Conservation (phyloP, 2,888 invertebrate species). For the Nomada fabriciana region DNA sequence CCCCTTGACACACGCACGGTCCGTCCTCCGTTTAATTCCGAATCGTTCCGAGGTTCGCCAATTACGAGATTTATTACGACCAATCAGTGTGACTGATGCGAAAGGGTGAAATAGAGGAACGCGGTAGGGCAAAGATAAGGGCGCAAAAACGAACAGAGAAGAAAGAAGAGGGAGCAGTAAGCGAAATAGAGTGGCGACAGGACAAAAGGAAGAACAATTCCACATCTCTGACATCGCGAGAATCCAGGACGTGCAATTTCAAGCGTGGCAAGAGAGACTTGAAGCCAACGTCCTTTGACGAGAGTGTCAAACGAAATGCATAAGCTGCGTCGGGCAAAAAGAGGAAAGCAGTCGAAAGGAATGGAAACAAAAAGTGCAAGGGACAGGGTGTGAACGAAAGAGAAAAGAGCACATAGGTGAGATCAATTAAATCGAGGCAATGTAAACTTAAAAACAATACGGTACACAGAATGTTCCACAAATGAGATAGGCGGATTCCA, state of each 20-base stretch:
- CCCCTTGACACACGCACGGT: background rate
- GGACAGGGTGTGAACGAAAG: background rate
- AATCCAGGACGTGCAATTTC: constrained; percentile 54
- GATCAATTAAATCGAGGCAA: too few relatives aligned
- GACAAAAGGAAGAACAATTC: constrained; percentile 26
- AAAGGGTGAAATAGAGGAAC: constrained; percentile 1
- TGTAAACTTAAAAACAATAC: too few relatives aligned
- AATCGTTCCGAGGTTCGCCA: background rate
- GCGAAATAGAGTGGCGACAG: background rate
- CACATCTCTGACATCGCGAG: constrained; percentile 37
- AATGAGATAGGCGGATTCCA: too few relatives aligned
- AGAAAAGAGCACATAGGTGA: background rate
- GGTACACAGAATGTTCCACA: too few relatives aligned
- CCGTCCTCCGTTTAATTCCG: background rate
- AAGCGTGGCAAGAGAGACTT: constrained; percentile 23
- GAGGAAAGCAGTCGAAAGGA: constrained; percentile 26
- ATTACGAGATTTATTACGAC: constrained; percentile 32
- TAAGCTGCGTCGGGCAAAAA: constrained; percentile 31
- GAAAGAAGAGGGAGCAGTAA: background rate
- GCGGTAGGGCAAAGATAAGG: background rate
- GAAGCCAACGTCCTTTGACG: constrained; percentile 50
- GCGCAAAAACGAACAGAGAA: background rate
- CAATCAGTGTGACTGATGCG: background rate
- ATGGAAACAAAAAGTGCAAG: background rate
- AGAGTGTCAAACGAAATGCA: constrained; percentile 57